These are phyloP conservation scores for Stigmatopora argus DNA, from an alignment of 2,113 vertebrate genomes.

Conservation along the genomic window DNA sequence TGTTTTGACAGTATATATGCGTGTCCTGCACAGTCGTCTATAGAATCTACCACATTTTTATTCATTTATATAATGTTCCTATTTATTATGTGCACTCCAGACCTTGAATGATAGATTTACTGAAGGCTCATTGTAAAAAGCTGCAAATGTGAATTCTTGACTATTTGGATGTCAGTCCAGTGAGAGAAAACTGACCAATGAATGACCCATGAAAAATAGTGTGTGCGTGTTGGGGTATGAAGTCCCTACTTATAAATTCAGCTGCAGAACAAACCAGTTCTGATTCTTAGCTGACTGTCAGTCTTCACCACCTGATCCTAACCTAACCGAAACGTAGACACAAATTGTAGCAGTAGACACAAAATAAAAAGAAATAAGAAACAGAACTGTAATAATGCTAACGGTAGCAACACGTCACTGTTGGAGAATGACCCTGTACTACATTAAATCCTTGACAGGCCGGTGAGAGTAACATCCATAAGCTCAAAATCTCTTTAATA, in stretches of 20 bases:
- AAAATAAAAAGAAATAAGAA: constrained; percentile 5
- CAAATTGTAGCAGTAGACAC: background rate
- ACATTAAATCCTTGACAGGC: constrained; percentile 56
- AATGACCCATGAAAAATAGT: background rate
- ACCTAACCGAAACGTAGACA: background rate
- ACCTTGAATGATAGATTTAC: background rate
- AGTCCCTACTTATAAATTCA: no score
- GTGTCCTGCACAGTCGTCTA: background rate
- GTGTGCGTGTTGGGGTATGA: background rate
- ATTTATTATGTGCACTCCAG: background rate
- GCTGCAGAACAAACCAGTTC: no score
- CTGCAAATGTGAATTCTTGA: background rate
- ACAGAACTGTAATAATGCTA: constrained; percentile 8
- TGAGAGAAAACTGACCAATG: background rate
- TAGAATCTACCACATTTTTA: background rate
- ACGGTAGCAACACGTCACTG: constrained; percentile 6
- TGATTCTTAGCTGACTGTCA: background rate
- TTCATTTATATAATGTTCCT: background rate
- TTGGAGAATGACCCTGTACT: constrained; percentile 44
- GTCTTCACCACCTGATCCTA: background rate
- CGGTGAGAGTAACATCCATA: constrained; percentile 53
- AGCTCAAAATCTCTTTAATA: constrained; percentile 69
- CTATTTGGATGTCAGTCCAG: background rate
- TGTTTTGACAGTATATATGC: background rate
- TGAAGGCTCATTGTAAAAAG: background rate